phyloP scores from a whole-genome alignment of 2,113 vertebrate species.

The Aix galericulata region DNA sequence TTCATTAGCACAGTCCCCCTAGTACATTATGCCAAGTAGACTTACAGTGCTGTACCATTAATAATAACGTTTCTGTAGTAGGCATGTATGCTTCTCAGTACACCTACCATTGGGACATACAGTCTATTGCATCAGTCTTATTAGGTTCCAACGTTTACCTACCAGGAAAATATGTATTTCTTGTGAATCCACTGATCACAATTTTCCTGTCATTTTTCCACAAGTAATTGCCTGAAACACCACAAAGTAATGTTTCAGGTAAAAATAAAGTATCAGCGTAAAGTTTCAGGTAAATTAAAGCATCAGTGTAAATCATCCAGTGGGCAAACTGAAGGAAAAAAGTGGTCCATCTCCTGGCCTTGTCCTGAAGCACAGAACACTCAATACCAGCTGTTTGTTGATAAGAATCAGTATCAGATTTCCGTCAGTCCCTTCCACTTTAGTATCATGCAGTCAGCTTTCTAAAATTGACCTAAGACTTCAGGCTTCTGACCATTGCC shows the following conservation, averaged over 20 bases:
- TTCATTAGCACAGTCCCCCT: not conserved
- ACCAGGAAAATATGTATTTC: not conserved
- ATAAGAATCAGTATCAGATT: not conserved
- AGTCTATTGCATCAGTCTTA: not conserved
- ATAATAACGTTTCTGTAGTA: not conserved
- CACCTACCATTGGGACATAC: not conserved
- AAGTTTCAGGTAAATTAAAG: not conserved
- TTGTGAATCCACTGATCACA: not conserved
- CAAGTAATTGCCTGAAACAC: not conserved
- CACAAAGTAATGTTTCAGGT: not conserved
- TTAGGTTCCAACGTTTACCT: not conserved
- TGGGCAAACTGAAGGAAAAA: not conserved
- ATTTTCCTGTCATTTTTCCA: not conserved
- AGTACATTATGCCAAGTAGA: not conserved
- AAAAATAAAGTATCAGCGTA: not conserved
- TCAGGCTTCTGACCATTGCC: not conserved
- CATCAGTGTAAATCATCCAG: not conserved
- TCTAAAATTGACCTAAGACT: not conserved
- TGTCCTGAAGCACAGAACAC: not conserved
- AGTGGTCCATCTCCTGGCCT: not conserved
- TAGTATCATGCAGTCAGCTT: not conserved
- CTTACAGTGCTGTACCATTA: not conserved
- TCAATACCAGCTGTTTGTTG: not conserved
- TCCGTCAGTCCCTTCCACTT: not conserved
- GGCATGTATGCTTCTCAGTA: slow-evolving; percentile 9